Percentiles rank a stretch among this genome's conserved stretches.
These are phyloP conservation scores for Heliconius melpomene DNA, from an alignment of 1,140 invertebrate species.

Conservation along the genomic window DNA sequence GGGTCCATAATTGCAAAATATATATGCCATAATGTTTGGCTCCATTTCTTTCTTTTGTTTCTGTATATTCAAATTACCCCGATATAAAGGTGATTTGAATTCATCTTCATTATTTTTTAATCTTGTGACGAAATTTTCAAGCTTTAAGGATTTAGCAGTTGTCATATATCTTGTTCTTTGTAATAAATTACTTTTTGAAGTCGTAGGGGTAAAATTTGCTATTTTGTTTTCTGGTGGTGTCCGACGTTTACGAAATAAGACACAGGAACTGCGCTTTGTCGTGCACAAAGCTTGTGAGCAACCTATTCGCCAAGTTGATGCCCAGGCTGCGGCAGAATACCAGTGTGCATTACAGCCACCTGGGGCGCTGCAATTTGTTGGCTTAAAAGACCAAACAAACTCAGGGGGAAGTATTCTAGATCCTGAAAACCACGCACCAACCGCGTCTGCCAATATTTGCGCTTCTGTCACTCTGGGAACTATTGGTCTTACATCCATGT, in stretches of 20 bases:
- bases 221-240: conserved; percentile 1
- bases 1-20: conserved; percentile 74
- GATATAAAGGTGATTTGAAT: conserved; percentile 52
- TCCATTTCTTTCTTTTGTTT: conserved; percentile 47
- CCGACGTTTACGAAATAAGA: conserved; percentile 55
- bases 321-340: conserved; percentile 71
- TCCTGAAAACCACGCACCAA: conserved; percentile 71
- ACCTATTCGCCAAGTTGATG: conserved; percentile 70
- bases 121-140: conserved; percentile 55
- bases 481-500: conserved; percentile 70
- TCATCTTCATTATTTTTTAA: conserved; percentile 34
- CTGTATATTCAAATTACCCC: conserved; percentile 48
- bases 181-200: conserved; percentile 53
- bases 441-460: conserved; percentile 66
- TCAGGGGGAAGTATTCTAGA: conserved; percentile 61
- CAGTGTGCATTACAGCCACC: conserved; percentile 69
- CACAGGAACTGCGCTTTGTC: conserved; percentile 57
- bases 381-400: conserved; percentile 64
- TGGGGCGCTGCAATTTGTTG: conserved; percentile 62
- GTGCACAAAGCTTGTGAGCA: conserved; percentile 72
- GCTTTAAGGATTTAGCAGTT: conserved; percentile 23
- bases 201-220: conserved; percentile 40
- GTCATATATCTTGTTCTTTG: conserved; percentile 61
- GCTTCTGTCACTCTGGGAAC: conserved; percentile 65
- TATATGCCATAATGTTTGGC: conserved; percentile 63